These are phyloP conservation scores for Octopus bimaculoides DNA, from an alignment of 1,140 invertebrate genomes.

Conservation along the genomic window DNA sequence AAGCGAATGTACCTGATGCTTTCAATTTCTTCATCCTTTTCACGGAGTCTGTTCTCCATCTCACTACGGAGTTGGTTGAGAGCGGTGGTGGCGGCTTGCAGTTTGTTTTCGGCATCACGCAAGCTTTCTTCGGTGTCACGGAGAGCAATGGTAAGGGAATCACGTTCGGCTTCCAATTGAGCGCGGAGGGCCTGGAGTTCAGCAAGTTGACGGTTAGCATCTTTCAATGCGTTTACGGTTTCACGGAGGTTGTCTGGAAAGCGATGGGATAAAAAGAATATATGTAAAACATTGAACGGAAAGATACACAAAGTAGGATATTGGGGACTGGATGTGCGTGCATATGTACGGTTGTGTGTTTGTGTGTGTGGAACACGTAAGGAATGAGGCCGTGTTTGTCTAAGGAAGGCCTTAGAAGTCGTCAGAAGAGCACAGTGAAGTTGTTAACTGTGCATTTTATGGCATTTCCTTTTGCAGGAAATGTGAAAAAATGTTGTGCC, in stretches of 20 bases:
- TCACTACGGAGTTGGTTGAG: conserved; percentile 52
- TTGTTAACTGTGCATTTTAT: too few species aligned
- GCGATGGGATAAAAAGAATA: too few species aligned
- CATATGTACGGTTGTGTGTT: too few species aligned
- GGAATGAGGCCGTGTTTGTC: too few species aligned
- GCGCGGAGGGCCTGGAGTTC: conserved; percentile 48
- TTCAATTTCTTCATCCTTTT: conserved; percentile 58
- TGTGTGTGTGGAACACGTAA: too few species aligned
- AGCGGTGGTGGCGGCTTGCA: conserved; percentile 52
- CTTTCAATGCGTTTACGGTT: conserved; percentile 50
- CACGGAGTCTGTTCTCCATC: conserved; percentile 55
- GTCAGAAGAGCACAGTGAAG: too few species aligned
- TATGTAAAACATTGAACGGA: too few species aligned
- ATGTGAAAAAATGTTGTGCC: too few species aligned
- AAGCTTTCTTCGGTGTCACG: conserved; percentile 55
- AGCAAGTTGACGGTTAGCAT: conserved; percentile 50
- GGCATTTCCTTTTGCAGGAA: too few species aligned
- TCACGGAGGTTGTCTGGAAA: conserved; percentile 50
- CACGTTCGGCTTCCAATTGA: conserved; percentile 52
- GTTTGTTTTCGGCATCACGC: conserved; percentile 51
- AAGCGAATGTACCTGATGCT: conserved; percentile 42
- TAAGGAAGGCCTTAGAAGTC: too few species aligned
- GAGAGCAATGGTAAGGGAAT: conserved; percentile 51
- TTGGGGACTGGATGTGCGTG: too few species aligned
- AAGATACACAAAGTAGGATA: too few species aligned